Evolutionary conservation across 92 coral and sea anemone species (phyloP).

Genomic region (Porites cylindrica): DNA sequence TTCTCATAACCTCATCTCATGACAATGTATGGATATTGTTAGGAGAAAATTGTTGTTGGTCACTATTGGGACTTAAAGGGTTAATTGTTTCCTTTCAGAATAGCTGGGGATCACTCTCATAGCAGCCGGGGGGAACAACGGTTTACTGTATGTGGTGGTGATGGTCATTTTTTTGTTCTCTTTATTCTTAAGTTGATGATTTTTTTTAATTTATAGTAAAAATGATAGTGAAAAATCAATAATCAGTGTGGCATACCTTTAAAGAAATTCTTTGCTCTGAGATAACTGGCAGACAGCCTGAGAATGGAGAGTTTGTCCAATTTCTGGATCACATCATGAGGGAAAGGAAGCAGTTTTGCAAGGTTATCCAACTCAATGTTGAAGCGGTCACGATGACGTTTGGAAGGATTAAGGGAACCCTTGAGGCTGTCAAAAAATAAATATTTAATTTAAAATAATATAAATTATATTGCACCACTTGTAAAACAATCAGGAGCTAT

Average conservation of each 20-base stretch:
- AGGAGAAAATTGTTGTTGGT: too few species aligned
- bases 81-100: too few species aligned
- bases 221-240: neutral
- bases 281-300: conserved; percentile 94
- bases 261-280: conserved; percentile 96
- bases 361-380: conserved; percentile 96
- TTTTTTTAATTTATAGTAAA: too few species aligned
- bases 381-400: conserved; percentile 96
- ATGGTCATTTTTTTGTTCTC: neutral
- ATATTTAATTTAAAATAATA: neutral
- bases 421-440: conserved; percentile 73
- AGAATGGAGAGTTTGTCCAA: conserved; percentile 95
- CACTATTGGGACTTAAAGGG: too few species aligned
- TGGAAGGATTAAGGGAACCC: conserved; percentile 97
- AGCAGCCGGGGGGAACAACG: too few species aligned
- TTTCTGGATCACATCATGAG: conserved; percentile 96
- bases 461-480: too few species aligned
- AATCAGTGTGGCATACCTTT: conserved; percentile 71
- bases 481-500: neutral
- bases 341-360: conserved; percentile 94
- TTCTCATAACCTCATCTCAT: too few species aligned
- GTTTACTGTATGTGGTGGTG: too few species aligned
- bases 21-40: too few species aligned
- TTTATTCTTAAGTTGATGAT: neutral
- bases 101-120: too few species aligned